Evolutionary conservation across 2,888 invertebrate species (phyloP).

Genomic region (Sycophila texana): DNA sequence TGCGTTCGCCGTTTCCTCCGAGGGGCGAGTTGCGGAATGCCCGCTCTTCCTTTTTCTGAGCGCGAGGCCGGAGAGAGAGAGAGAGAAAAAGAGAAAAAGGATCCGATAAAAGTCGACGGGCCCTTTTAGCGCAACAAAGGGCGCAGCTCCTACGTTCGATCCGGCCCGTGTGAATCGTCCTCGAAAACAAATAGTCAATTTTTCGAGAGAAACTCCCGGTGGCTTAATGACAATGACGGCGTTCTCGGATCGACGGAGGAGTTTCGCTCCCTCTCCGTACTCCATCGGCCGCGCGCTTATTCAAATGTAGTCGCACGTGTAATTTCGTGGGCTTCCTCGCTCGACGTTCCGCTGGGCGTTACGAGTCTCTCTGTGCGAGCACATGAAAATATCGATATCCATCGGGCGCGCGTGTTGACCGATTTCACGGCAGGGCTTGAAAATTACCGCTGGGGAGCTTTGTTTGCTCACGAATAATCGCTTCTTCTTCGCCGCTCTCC

Average conservation of each 20-base stretch:
- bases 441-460: constrained; percentile 32
- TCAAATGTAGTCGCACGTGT: constrained; percentile 53
- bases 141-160: constrained; percentile 20
- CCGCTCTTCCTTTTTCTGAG: constrained; percentile 25
- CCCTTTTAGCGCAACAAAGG: constrained; percentile 39
- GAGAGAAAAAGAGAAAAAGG: constrained; percentile 17
- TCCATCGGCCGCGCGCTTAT: constrained; percentile 33
- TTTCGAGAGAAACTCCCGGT: constrained; percentile 23
- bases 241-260: constrained; percentile 7
- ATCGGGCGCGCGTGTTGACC: constrained; percentile 27
- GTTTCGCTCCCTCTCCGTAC: constrained; percentile 10
- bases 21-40: neutral
- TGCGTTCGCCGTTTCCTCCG: neutral
- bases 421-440: constrained; percentile 24
- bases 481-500: constrained; percentile 9
- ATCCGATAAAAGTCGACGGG: constrained; percentile 36
- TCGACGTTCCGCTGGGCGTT: too few relatives aligned
- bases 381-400: constrained; percentile 41
- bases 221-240: constrained; percentile 27
- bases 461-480: constrained; percentile 43
- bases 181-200: constrained; percentile 56
- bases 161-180: constrained; percentile 52
- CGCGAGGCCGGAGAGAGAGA: neutral
- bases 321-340: constrained; percentile 43
- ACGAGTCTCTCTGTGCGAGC: neutral